Base-by-base conservation (phyloP, 2,888 invertebrate genomes). In the Nezara viridula region DNA sequence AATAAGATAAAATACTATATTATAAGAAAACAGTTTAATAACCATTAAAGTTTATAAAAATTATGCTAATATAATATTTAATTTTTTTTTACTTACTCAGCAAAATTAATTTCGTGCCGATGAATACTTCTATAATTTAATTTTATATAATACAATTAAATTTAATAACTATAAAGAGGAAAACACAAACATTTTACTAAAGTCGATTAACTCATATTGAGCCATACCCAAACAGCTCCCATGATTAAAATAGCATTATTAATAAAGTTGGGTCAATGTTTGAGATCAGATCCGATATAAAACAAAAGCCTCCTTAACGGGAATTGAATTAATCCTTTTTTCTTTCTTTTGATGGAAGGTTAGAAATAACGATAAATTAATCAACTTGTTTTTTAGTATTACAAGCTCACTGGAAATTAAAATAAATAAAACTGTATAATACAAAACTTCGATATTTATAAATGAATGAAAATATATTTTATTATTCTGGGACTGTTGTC, bases 161-260 rank as follows among this genome's bases (percentile, higher is more conserved):
- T 60, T 27, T 60, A 27, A n/a, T 24, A 55, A 55, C 55, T n/a
- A n/a, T 55, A n/a, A 55, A n/a, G 27, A 12, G n/a, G 10, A n/a
- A 55, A 55, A 55, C 9, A 9, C 14, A 60, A 60, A 60, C 27
- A 60, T 60, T 27, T 60, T 27, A n/a, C 27, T 14, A 5, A 60
- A 60, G 60, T 60, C 60, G 14, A 60, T 60, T 60, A n/a, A 60
- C 4, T 4, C 4, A 27, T 27, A 60, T 60, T 60, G 27, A 55
- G n/a, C 9, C 55, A 24, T 9, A 7, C 7, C 9, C 55, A 60
- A 60, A 60, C n/a, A 60, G 55, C 60, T 60, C 14, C 27, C 2
- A 27, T 60, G 60, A 60, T 60, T 60, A 60, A 60, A 60, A 60
- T 60, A 60, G 27, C n/a, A 60, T n/a, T 60, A 60, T 60, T 60